These are phyloP conservation scores for Lissonota sp. DNA, from an alignment of 2,888 invertebrate species.

Conservation along the genomic window DNA sequence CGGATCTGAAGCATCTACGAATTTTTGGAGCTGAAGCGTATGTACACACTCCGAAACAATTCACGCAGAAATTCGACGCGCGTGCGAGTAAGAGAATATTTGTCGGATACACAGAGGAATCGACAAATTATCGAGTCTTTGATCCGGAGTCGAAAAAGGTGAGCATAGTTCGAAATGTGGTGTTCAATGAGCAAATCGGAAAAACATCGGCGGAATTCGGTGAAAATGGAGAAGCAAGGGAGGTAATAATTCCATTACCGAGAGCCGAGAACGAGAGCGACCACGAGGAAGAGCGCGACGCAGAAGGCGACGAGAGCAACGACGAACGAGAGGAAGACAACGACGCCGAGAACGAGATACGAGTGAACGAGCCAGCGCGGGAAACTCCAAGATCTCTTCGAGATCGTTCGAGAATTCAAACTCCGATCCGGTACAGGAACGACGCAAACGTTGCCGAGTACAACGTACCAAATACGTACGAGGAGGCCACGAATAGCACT, in stretches of 20 bases:
- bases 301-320: background rate
- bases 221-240: constrained; percentile 4
- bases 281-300: background rate
- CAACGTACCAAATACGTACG: background rate
- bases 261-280: constrained; percentile 12
- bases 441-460: constrained; percentile 27
- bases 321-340: constrained; percentile 14
- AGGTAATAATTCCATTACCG: constrained; percentile 13
- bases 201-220: background rate
- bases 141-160: constrained; percentile 33
- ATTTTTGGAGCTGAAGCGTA: constrained; percentile 63
- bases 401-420: constrained; percentile 22
- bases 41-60: constrained; percentile 60
- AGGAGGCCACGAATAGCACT: constrained; percentile 24
- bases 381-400: constrained; percentile 7
- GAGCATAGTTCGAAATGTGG: constrained; percentile 36
- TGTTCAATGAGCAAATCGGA: constrained; percentile 58
- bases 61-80: constrained; percentile 65
- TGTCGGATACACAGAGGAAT: constrained; percentile 49
- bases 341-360: background rate
- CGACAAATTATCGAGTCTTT: constrained; percentile 46
- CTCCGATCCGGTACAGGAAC: constrained; percentile 21
- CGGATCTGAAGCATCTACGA: constrained; percentile 57
- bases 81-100: constrained; percentile 66
- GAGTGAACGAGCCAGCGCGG: background rate